Evolutionary conservation across 2,113 vertebrate genomes (phyloP).

Genomic region (Brevimyrus niger): DNA sequence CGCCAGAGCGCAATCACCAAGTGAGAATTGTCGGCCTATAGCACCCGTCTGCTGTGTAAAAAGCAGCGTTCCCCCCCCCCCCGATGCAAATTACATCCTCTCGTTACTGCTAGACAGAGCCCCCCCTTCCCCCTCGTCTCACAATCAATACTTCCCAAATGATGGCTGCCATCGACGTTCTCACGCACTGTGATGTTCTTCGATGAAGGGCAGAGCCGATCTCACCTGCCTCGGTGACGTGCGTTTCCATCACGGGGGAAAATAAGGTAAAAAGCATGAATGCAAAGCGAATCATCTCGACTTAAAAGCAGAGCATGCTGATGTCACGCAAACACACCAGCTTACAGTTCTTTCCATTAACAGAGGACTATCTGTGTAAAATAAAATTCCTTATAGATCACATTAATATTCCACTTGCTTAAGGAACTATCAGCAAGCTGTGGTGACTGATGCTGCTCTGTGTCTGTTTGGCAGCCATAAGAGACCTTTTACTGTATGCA

Average conservation of each 20-base stretch:
- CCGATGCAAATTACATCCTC: not conserved
- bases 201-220: not conserved
- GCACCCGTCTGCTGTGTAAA: not conserved
- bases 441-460: not conserved
- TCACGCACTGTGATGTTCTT: not conserved
- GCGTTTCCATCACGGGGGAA: not conserved
- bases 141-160: not conserved
- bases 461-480: not conserved
- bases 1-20: not conserved
- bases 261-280: not conserved
- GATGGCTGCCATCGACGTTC: not conserved
- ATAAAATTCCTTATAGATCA: not conserved
- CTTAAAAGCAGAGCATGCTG: not conserved
- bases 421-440: not conserved
- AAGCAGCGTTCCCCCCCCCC: not conserved
- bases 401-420: not conserved
- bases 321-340: not conserved
- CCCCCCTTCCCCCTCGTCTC: not conserved
- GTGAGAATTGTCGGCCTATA: not conserved
- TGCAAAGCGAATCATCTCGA: not conserved
- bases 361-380: not conserved
- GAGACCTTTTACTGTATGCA: not conserved
- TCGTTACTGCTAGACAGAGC: not conserved
- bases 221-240: not conserved
- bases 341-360: not conserved